phyloP scores from a whole-genome alignment of 2,113 vertebrate species.

The Penelope pileata region DNA sequence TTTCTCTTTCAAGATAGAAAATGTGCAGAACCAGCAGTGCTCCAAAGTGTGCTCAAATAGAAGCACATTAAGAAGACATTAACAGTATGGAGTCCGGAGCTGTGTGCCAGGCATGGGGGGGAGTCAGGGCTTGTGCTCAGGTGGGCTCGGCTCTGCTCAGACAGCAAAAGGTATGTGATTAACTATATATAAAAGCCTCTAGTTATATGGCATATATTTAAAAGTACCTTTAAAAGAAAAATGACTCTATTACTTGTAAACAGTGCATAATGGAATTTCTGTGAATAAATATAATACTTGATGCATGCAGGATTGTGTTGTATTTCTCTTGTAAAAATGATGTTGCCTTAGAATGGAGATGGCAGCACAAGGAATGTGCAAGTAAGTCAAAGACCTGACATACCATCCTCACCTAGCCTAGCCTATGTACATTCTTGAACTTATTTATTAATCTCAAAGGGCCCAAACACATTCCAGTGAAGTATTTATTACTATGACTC shows the following conservation, averaged over 20 bases:
- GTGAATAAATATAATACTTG: background rate
- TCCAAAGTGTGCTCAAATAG: constrained; percentile 25
- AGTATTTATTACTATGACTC: background rate
- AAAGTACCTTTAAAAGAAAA: background rate
- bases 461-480: background rate
- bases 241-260: background rate
- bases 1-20: background rate
- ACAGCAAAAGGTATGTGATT: background rate
- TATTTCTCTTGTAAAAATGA: background rate
- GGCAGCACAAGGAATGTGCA: background rate
- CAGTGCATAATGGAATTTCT: background rate
- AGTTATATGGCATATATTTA: background rate
- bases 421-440: background rate
- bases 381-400: background rate
- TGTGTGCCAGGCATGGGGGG: background rate
- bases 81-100: background rate
- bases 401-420: background rate
- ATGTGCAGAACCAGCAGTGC: background rate
- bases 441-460: background rate
- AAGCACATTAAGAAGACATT: constrained; percentile 39
- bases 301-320: background rate
- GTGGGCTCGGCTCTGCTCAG: background rate
- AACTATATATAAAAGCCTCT: too few relatives aligned
- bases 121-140: background rate
- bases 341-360: background rate